Percentiles rank a stretch among this genome's conserved stretches.
Conservation (phyloP, 2,888 invertebrate genomes). For the Latrodectus elegans region DNA sequence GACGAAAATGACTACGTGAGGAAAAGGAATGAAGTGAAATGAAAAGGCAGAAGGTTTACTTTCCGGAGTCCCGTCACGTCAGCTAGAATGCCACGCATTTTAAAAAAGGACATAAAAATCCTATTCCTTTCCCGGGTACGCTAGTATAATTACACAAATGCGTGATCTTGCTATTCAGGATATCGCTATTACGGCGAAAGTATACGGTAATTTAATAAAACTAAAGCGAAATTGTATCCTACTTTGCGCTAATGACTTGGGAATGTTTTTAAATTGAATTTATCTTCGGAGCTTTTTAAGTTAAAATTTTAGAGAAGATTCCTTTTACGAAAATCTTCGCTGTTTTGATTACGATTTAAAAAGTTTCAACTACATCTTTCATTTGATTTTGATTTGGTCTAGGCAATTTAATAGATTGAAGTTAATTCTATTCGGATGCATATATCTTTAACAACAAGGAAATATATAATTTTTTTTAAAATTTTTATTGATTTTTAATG, state of each 20-base stretch:
- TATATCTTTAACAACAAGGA: no score
- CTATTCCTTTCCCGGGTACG: not conserved
- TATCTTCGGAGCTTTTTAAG: not conserved
- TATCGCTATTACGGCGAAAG: not conserved
- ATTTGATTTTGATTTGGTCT: no score
- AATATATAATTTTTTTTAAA: no score
- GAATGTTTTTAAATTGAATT: constrained; percentile 4
- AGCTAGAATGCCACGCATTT: constrained; percentile 2
- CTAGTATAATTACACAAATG: not conserved
- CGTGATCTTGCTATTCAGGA: not conserved
- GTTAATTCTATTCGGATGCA: no score
- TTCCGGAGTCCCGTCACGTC: not conserved
- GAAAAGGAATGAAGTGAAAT: constrained; percentile 2
- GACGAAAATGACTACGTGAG: not conserved
- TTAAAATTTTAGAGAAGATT: not conserved
- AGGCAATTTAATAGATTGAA: no score
- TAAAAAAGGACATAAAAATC: constrained; percentile 2
- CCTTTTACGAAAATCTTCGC: no score
- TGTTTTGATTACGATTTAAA: no score
- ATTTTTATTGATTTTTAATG: no score
- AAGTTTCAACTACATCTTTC: no score
- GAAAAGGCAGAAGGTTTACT: not conserved
- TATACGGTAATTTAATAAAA: not conserved
- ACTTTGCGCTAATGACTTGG: not conserved
- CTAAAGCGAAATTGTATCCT: not conserved